Base-by-base conservation (phyloP, 2,113 vertebrate species). In the Rana temporaria region DNA sequence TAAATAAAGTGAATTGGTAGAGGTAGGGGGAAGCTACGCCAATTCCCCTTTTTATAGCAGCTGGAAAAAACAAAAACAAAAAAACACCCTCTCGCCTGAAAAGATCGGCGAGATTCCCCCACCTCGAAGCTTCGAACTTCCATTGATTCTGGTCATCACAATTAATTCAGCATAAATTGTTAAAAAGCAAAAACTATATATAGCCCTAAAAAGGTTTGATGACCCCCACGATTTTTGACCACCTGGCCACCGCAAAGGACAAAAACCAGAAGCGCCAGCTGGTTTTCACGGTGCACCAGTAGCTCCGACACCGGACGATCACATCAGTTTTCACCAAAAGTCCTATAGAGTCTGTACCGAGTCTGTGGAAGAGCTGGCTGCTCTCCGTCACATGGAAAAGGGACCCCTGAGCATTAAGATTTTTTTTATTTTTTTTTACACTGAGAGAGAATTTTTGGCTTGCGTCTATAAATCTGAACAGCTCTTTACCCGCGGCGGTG, bases 131-230 rank as follows among this genome's bases (percentile, higher is more conserved):
- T 53, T 64, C 20, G 30, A 34, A 16, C 80, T 42, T 56, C 32
- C 30, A 19, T 22, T 53, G 18, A 48, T 63, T 48, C n/a, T 5
- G 56, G 24, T 19, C 60, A 74, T 62, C 52, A 68, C 68, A 32
- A 67, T 22, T 38, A 68, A 57, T 42, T 32, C 64, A 59, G 53
- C 32, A 82, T 57, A 16, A 38, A 64, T 79, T 11, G 26, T 65
- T 67, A 57, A 42, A 32, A 60, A 83, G 72, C 81, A 68, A 83
- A 34, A 34, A 62, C 24, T 65, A 76, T 83, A 68, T 60, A 76
- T 83, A 83, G 81, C 81, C 72, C 81, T 83, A 83, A 75, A 48
- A 59, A 68, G 32, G n/a, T n/a, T 74, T 19, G 48, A 59, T 16
- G 72, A 83, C 62, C 71, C 79, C 75, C 72, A 57, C 34, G 5